A percentile compares a stretch with the other conserved stretches of the same genome.
Conservation (phyloP, 2,113 vertebrate species). For the Pseudopipra pipra region DNA sequence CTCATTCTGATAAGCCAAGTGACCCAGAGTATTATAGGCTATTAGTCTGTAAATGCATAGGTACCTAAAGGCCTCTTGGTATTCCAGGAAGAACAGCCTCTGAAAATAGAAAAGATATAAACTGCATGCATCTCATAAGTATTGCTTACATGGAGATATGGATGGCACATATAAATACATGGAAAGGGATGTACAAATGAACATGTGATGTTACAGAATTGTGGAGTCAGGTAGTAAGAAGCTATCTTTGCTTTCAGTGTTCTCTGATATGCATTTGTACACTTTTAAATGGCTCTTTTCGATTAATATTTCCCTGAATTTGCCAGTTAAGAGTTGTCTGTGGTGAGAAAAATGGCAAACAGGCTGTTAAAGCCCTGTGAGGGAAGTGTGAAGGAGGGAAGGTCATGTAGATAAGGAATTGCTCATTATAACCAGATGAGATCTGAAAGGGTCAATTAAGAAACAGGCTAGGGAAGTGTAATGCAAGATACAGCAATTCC, state of each 20-base stretch:
- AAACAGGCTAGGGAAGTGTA: neutral
- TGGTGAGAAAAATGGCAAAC: neutral
- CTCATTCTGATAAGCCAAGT: neutral
- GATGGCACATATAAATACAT: neutral
- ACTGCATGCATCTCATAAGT: neutral
- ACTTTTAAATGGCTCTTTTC: neutral
- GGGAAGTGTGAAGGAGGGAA: neutral
- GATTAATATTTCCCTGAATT: neutral
- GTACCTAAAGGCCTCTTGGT: neutral
- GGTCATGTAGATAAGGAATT: neutral
- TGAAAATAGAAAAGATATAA: neutral
- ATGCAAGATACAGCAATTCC: neutral
- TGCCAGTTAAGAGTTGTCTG: neutral
- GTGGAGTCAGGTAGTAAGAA: neutral
- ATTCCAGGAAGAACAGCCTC: neutral
- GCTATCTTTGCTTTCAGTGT: neutral
- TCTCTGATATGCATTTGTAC: neutral
- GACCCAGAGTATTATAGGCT: neutral
- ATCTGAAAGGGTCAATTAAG: neutral
- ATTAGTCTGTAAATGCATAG: neutral
- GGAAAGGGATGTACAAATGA: neutral
- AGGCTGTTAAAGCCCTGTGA: rapidly evolving
- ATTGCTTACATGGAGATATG: neutral
- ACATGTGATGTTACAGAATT: neutral
- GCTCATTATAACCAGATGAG: neutral